Percentiles rank a stretch among this genome's conserved stretches.
Conservation (phyloP, 2,113 vertebrate genomes). For the Oryzias melastigma region DNA sequence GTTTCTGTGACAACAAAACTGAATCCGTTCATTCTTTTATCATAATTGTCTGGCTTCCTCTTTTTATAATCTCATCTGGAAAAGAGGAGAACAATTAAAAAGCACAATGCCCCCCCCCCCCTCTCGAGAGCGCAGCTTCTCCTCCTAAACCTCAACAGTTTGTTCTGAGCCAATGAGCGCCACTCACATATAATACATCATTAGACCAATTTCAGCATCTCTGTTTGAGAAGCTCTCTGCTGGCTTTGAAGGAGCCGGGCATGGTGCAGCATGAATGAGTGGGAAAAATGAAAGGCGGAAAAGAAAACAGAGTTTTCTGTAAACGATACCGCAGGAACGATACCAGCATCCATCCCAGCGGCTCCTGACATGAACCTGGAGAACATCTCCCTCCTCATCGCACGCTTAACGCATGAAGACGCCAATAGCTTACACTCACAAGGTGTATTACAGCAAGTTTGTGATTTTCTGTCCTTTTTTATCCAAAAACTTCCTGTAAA, state of each 20-base stretch:
- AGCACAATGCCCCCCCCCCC: conserved; percentile 26
- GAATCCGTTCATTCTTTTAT: not conserved
- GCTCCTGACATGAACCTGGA: too few species aligned
- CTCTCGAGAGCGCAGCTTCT: conserved; percentile 1
- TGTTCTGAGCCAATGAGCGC: conserved; percentile 35
- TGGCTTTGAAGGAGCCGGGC: conserved; percentile 55
- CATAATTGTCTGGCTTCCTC: conserved; percentile 35
- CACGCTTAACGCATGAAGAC: too few species aligned
- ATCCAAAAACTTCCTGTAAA: too few species aligned
- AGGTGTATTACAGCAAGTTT: too few species aligned
- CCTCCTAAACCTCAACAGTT: conserved; percentile 15
- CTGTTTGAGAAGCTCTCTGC: conserved; percentile 54
- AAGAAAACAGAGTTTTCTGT: not conserved
- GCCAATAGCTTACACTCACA: too few species aligned
- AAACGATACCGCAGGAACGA: too few species aligned
- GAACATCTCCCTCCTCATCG: too few species aligned
- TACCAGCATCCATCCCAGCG: too few species aligned
- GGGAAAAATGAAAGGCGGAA: not conserved
- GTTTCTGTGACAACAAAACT: too few species aligned
- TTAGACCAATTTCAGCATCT: conserved; percentile 57
- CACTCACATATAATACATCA: conserved; percentile 60
- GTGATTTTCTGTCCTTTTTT: too few species aligned
- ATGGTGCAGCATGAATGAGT: conserved; percentile 20
- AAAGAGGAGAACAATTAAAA: conserved; percentile 20
- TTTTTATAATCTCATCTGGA: conserved; percentile 41